Evolutionary conservation across 1,140 invertebrate genomes (phyloP).

Genomic region (Drosophila sp.): DNA sequence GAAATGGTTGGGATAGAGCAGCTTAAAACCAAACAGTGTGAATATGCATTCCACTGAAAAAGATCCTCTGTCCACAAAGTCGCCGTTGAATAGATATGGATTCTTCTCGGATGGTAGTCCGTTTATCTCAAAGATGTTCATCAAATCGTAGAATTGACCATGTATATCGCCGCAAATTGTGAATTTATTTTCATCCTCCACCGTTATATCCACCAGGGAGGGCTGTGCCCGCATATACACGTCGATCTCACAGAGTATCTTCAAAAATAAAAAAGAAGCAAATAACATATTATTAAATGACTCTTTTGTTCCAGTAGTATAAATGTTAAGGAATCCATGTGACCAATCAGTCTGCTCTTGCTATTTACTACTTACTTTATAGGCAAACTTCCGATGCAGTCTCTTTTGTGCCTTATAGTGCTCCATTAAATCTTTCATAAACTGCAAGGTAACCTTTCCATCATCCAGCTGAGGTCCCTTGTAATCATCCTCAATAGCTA

Average conservation of each 20-base stretch:
- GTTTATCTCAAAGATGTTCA: slow-evolving; percentile 99
- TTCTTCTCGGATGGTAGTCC: slow-evolving; percentile 97
- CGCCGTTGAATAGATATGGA: slow-evolving; percentile 90
- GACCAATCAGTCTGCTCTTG: too few species aligned
- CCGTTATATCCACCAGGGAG: slow-evolving; percentile 94
- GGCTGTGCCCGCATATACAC: slow-evolving; percentile 92
- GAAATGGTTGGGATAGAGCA: slow-evolving; percentile 98
- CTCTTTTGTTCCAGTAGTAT: too few species aligned
- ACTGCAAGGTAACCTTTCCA: slow-evolving; percentile 92
- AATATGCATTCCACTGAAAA: slow-evolving; percentile 99
- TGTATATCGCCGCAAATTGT: slow-evolving; percentile 99
- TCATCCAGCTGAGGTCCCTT: slow-evolving; percentile 95
- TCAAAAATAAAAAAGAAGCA: slow-evolving; percentile 66
- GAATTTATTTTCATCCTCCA: slow-evolving; percentile 95
- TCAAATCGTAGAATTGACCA: slow-evolving; percentile 98
- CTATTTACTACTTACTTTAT: slow-evolving; percentile 88
- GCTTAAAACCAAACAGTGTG: slow-evolving; percentile 97
- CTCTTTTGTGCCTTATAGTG: slow-evolving; percentile 96
- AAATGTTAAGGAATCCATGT: too few species aligned
- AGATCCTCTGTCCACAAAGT: slow-evolving; percentile 99
- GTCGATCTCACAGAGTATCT: slow-evolving; percentile 97
- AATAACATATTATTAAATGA: background rate
- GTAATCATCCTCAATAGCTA: slow-evolving; percentile 97
- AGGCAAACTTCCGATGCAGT: slow-evolving; percentile 98
- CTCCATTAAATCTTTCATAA: slow-evolving; percentile 94